phyloP scores from a whole-genome alignment of 2,113 vertebrate genomes.

The Pseudopodoces humilis region DNA sequence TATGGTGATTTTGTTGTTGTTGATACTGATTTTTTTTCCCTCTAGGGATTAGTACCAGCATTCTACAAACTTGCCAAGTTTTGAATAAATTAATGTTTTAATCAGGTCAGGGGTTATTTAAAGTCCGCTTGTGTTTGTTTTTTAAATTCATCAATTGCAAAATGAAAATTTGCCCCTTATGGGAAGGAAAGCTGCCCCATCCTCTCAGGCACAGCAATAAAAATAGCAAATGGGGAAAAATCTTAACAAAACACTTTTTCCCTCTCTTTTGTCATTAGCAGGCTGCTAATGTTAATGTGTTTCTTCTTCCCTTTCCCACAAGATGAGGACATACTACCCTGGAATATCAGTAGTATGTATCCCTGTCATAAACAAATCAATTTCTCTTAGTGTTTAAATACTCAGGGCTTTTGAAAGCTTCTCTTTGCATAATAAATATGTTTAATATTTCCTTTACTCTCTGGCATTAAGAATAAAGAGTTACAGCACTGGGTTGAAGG shows the following conservation, averaged over 20 bases:
- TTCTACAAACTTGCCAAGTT: background rate
- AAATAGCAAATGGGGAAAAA: background rate
- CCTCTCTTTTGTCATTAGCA: background rate
- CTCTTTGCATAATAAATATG: background rate
- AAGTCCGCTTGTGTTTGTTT: background rate
- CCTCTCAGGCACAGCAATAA: background rate
- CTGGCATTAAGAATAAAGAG: background rate
- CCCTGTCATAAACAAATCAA: background rate
- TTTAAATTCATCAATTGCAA: background rate
- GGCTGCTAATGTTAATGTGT: background rate
- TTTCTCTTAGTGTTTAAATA: constrained; percentile 15
- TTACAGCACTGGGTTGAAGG: background rate
- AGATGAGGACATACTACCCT: background rate
- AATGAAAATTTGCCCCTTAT: background rate
- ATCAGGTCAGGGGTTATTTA: background rate
- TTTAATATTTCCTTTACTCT: constrained; percentile 31
- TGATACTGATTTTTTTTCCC: background rate
- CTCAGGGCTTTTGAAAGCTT: constrained; percentile 9
- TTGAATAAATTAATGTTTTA: background rate
- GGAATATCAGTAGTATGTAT: background rate
- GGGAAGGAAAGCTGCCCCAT: background rate
- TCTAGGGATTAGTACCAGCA: background rate
- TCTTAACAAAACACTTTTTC: background rate
- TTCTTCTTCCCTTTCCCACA: background rate
- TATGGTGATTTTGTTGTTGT: background rate